Evolutionary conservation across 1,140 invertebrate species (phyloP), one percentile per base, ranked within the genome.

Genomic region (Bathynomus jamesi): DNA sequence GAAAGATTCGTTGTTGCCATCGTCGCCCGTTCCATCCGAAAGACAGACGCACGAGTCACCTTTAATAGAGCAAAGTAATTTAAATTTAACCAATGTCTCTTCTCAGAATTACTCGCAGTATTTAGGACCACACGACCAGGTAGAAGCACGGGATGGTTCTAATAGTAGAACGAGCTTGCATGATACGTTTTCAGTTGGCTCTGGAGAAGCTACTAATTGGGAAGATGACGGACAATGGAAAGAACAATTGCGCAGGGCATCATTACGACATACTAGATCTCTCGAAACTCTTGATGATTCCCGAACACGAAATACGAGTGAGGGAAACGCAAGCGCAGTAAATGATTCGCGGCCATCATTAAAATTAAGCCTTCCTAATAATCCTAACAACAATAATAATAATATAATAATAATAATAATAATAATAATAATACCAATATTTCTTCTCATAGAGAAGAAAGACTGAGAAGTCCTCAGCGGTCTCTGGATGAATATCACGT

Each of bases 221-320:
- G 90, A 92, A 80, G 90, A 93, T 81, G 90, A 93, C 81, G 82
- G 85, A 5, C 82, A 92, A 0, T 93, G 91, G 91, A 84, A 89
- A 66, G 90, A 93, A 78, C 90, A 88, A 78, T 82, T 93, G 21
- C 84, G 90, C 32, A 85, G 89, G 72, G 90, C 90, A 0, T 91
- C 90, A 73, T 85, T 92, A 73, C 83, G 91, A 65, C 91, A 93
- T 80, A 90, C 91, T 0, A 85, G 90, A 62, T 79, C 78, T 5
- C 60, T 79, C 25, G 78, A 79, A 71, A 77, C 73, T 30, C 71
- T 79, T 13, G 78, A 78, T 46, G 78, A 79, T 90, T 88, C 1
- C 91, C 91, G 40, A 53, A 53, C 21, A 17, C 40, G 21, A 21
- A 53, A 53, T 53, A 21, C 1, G 40, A 5, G 40, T 53, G 21